A percentile compares a stretch with the other conserved stretches of the same genome.
Evolutionary conservation across 2,113 vertebrate genomes (phyloP).

Genomic region (Junco hyemalis): DNA sequence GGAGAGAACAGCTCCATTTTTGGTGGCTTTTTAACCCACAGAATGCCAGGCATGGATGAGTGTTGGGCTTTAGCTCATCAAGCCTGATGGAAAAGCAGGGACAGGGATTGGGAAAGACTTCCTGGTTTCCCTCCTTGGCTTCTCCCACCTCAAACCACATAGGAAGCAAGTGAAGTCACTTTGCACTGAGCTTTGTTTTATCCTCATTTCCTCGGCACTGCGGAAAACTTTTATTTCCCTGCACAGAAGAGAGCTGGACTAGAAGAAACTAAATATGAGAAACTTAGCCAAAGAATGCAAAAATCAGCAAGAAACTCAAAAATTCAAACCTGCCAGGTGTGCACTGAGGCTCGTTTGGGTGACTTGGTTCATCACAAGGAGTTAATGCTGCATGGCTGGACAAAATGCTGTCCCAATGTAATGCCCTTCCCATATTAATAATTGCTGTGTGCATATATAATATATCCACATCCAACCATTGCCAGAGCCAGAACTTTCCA

Average conservation of each 20-base stretch:
- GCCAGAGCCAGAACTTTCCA: not conserved
- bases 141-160: not conserved
- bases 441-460: not conserved
- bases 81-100: not conserved
- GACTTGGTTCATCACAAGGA: not conserved
- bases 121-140: not conserved
- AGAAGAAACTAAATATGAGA: not conserved
- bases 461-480: not conserved
- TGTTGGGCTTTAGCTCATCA: not conserved
- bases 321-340: not conserved
- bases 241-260: not conserved
- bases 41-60: not conserved
- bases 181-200: not conserved
- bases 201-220: not conserved
- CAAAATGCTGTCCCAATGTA: not conserved
- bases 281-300: not conserved
- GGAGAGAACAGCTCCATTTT: not conserved
- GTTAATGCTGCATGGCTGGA: fast-evolving
- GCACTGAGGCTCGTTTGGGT: not conserved
- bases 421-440: not conserved
- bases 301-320: not conserved
- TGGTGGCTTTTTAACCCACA: not conserved
- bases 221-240: not conserved
- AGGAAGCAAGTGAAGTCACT: not conserved
- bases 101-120: not conserved